Evolutionary conservation across 1,140 invertebrate genomes (phyloP), one percentile per base, ranked within the genome.

Genomic region (Euwallacea fornicatus): DNA sequence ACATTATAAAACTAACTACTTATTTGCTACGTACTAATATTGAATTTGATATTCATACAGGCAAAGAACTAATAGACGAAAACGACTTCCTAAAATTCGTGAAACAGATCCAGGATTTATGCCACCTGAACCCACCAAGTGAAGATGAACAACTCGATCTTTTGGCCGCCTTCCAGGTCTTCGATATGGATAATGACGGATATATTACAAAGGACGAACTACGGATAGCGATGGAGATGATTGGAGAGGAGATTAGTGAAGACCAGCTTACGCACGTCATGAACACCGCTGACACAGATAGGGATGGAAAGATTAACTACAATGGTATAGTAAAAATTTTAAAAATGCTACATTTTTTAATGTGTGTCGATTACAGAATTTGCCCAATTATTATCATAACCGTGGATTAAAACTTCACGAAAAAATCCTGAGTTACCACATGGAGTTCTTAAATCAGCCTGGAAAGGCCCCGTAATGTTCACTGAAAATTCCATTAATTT

Each of bases 161-260:
- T 65, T 84, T 90, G 73, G 90, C 90, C 42, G 91, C 91, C 71
- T 92, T 92, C 82, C 85, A 88, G 78, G 90, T 92, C 61, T 92
- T 92, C 80, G 91, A 92, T 82, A 85, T 89, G 60, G 90, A 92
- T 77, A 85, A 87, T 73, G 91, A 92, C 81, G 90, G 90, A 3
- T 92, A 87, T 78, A 92, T 92, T 76, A 91, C 90, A 47, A 84
- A 88, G 78, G 90, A 91, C 78, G 91, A 92, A 82, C 81, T 92
- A 44, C 86, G 87, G 77, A 83, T 85, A 64, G 91, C 90, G 9
- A 89, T 92, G 84, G 89, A 92, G 82, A 88, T 91, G 84, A 92
- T 92, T 76, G 90, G 89, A 44, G 91, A 92, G 81, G 85, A 85
- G 4, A 85, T 91, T 53, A 89, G 89, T 1, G 90, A 92, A 74